These are phyloP conservation scores for Axea sp. DNA, from an alignment of 2,888 invertebrate genomes.

Conservation along the genomic window DNA sequence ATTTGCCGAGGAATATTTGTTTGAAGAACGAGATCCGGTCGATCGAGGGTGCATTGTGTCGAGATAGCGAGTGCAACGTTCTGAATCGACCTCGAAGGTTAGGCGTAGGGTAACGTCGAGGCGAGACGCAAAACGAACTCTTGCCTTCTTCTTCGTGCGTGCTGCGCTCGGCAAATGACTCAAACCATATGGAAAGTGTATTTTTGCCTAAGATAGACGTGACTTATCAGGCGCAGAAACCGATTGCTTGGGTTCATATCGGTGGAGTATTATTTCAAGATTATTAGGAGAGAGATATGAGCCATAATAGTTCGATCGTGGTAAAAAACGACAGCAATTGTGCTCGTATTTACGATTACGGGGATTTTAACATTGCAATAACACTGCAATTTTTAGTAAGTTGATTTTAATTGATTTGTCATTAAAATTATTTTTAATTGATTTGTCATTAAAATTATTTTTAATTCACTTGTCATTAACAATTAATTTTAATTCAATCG, in stretches of 20 bases:
- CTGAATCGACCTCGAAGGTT: constrained; percentile 61
- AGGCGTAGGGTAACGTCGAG: constrained; percentile 44
- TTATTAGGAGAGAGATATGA: constrained; percentile 34
- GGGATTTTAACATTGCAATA: too few relatives aligned
- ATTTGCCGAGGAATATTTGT: constrained; percentile 37
- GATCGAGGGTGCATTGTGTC: constrained; percentile 52
- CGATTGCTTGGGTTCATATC: constrained; percentile 19
- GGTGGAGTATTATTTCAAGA: constrained; percentile 23
- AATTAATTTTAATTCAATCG: too few relatives aligned
- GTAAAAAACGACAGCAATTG: constrained; percentile 11
- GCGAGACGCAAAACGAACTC: constrained; percentile 25
- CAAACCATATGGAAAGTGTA: constrained; percentile 46
- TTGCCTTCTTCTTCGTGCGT: constrained; percentile 39
- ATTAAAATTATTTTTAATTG: too few relatives aligned
- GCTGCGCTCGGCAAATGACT: constrained; percentile 45
- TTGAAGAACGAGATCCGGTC: constrained; percentile 48
- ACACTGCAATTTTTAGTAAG: too few relatives aligned
- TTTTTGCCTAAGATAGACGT: constrained; percentile 30
- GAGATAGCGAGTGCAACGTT: constrained; percentile 59
- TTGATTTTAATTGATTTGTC: constrained; percentile 2
- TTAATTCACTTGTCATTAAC: too few relatives aligned
- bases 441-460: neutral
- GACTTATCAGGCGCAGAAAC: constrained; percentile 43
- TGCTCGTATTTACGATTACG: too few relatives aligned
- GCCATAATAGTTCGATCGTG: constrained; percentile 16